Base-by-base conservation (phyloP, 2,797 vertebrate species). In the Gallinago nigripennis region DNA sequence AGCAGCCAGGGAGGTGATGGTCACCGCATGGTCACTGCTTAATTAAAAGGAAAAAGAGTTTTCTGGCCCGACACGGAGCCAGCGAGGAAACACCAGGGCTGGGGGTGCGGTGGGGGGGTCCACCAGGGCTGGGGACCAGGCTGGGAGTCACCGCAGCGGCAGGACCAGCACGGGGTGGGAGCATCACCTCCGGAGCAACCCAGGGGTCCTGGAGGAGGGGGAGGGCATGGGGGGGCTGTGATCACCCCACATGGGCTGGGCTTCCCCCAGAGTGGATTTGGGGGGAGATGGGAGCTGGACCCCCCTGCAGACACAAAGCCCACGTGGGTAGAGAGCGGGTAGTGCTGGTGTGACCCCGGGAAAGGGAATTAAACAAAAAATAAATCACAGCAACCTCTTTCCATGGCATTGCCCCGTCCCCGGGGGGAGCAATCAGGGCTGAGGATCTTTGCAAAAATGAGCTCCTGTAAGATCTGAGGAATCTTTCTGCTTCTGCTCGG, bases 391-490 rank as follows among this genome's bases (percentile, higher is more conserved):
- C 37, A 70, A 6, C n/a, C 53, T 50, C 33, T 43, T 50, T 41
- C 71, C 11, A 2, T 17, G 66, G 10, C 63, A 16, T 35, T 33
- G 43, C 60, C 81, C 56, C 91, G 73, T 61, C 91, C 80, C 76
- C 5, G 5, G 31, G 68, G 41, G 53, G 23, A 80, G 9, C 82
- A 83, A 87, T 71, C 76, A 2, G 39, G 33, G 61, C 79, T 4
- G 31, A 56, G 79, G 61, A 82, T 87, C 93, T 88, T 16, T 31
- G 82, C 69, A 68, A 83, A 71, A 69, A 90, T 61, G 8, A 78
- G 57, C 27, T 81, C 51, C 86, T 83, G 60, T 50, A n/a, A 85
- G 89, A 96, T 95, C 89, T 81, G 58, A 88, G 85, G 86, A 17
- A 96, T 91, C 92, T 95, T 51, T 68, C 65, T 78, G 65, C 72